These are phyloP conservation scores for Hemibagrus wyckioides DNA, from an alignment of 2,113 vertebrate genomes.

Conservation along the genomic window DNA sequence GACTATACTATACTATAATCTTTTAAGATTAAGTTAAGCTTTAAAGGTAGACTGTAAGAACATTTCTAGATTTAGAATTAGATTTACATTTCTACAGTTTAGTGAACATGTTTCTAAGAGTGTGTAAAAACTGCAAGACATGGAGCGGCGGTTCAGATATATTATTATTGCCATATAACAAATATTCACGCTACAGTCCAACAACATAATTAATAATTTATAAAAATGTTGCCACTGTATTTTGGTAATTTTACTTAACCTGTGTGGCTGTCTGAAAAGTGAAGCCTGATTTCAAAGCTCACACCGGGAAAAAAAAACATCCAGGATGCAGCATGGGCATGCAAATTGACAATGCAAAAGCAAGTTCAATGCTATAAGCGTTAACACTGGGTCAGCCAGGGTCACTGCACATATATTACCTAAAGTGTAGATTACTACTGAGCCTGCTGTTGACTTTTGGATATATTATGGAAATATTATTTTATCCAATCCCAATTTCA, in stretches of 20 bases:
- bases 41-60: not conserved
- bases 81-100: too few species aligned
- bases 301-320: not conserved
- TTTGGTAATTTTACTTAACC: not conserved
- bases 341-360: conserved; percentile 20
- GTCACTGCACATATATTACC: not conserved
- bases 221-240: not conserved
- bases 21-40: not conserved
- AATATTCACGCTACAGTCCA: too few species aligned
- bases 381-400: not conserved
- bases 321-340: not conserved
- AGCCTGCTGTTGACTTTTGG: not conserved
- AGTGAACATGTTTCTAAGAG: not conserved
- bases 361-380: not conserved
- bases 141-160: not conserved
- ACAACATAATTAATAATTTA: not conserved
- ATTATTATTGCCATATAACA: not conserved
- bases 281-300: not conserved
- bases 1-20: not conserved
- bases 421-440: not conserved
- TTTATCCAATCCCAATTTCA: not conserved
- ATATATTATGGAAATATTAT: too few species aligned
- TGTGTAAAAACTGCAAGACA: not conserved
- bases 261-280: not conserved
- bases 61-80: not conserved